These are phyloP conservation scores for Turritopsis rubra DNA, from an alignment of 30 jellyfish, hydroid and myxozoan species.

Conservation along the genomic window DNA sequence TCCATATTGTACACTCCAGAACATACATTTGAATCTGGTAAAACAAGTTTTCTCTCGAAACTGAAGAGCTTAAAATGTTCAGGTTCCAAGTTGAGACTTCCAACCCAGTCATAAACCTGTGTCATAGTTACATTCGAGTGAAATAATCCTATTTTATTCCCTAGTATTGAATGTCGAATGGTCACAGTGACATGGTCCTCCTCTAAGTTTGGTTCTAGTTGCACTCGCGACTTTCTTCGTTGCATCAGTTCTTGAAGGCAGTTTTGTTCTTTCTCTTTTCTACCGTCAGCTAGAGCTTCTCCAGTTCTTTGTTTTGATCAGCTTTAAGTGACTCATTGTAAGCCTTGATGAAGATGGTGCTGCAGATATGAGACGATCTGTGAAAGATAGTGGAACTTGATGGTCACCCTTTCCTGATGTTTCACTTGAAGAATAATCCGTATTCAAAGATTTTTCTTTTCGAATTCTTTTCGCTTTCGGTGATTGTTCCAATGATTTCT, in stretches of 20 bases:
- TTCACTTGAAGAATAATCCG: too few species aligned
- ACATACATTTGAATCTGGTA: neutral
- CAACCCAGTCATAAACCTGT: constrained; percentile 5
- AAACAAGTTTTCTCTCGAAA: neutral
- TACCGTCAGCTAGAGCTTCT: neutral
- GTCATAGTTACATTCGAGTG: neutral
- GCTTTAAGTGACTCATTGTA: neutral
- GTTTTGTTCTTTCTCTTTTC: too few species aligned
- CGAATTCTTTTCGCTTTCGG: too few species aligned
- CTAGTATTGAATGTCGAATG: neutral
- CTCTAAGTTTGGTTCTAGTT: neutral
- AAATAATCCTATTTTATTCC: neutral
- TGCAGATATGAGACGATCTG: too few species aligned
- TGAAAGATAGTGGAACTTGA: neutral
- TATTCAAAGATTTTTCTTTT: neutral
- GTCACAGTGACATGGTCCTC: constrained; percentile 14
- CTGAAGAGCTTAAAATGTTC: neutral
- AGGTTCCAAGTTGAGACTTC: constrained; percentile 1
- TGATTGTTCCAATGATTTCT: neutral
- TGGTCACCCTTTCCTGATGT: neutral
- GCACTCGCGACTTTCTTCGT: neutral
- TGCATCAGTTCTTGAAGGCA: neutral
- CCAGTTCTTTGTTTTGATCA: neutral
- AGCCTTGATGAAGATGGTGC: too few species aligned
- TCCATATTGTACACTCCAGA: too few species aligned